Base-by-base conservation (phyloP, 2,797 vertebrate genomes). In the Myotis planiceps region DNA sequence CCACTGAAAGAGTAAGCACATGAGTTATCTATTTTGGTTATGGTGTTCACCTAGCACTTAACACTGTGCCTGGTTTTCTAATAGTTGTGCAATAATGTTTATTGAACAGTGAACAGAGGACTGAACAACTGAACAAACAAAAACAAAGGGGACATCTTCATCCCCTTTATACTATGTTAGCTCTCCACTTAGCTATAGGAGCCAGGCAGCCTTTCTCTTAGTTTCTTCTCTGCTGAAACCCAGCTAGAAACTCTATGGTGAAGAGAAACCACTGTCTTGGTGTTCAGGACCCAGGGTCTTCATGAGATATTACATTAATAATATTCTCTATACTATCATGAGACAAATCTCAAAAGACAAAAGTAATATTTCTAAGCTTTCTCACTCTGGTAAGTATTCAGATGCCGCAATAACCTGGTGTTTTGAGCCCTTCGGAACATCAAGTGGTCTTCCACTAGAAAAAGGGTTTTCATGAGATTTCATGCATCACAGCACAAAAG, bases 381-480 rank as follows among this genome's bases (percentile, higher is more conserved):
- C 32, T 85, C 37, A 13, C 25, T 15, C 65, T 58, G 21, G 45
- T 37, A 37, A 79, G 12, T 66, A 39, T 92, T 88, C 69, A 91
- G 16, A 51, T 80, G 72, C 21, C 65, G 68, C 12, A 1, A 9
- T 23, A 84, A 53, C 49, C 37, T 90, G 42, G 21, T 93, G n/a
- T 86, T 89, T 47, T n/a, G 42, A 92, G 18, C 45, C 76, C 49
- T 47, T 90, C 78, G 65, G 60, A 95, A 72, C 45, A 96, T 78
- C 69, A 68, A 9, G 68, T 42, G 37, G 9, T 81, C 63, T 88
- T 95, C 74, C 58, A 45, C 68, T 76, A 63, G 42, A 51, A 55
- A 76, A 68, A 53, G 29, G 18, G 53, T 71, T 87, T 94, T 86
- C 65, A 49, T 18, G 58, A 90, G 29, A 90, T 49, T 81, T 80